These are phyloP conservation scores for Epirrita christyi DNA, from an alignment of 2,888 invertebrate genomes.

Conservation along the genomic window DNA sequence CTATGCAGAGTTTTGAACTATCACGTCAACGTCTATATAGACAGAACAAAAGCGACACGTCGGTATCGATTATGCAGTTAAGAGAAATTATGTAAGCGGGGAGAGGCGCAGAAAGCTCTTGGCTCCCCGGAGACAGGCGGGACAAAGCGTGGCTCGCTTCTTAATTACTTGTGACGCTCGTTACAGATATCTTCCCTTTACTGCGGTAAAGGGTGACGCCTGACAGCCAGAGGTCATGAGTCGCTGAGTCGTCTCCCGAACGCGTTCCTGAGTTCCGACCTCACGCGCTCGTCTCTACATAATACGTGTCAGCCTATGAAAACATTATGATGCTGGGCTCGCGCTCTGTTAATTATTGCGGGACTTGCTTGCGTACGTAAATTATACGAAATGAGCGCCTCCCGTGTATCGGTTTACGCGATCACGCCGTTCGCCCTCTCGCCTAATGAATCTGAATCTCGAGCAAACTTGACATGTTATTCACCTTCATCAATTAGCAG, in stretches of 20 bases:
- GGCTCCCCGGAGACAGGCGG: conserved; percentile 49
- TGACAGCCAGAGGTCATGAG: conserved; percentile 46
- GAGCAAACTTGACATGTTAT: conserved; percentile 22
- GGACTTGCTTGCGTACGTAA: conserved; percentile 43
- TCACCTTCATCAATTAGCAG: conserved; percentile 34
- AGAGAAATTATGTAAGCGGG: conserved; percentile 75
- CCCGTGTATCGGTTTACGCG: conserved; percentile 43
- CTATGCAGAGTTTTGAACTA: conserved; percentile 54
- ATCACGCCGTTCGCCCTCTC: conserved; percentile 28
- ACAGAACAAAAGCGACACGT: conserved; percentile 66
- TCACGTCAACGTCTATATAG: conserved; percentile 67
- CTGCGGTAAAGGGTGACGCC: conserved; percentile 62
- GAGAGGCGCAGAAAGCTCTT: conserved; percentile 61
- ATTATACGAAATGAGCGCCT: conserved; percentile 44
- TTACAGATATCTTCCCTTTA: conserved; percentile 64
- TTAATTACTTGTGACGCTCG: conserved; percentile 76
- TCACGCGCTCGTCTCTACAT: conserved; percentile 30
- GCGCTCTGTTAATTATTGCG: conserved; percentile 59
- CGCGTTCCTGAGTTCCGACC: conserved; percentile 26
- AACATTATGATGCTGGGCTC: conserved; percentile 60
- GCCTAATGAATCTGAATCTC: conserved; percentile 33
- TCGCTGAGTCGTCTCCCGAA: conserved; percentile 22
- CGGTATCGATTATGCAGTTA: conserved; percentile 80
- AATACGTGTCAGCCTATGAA: conserved; percentile 55
- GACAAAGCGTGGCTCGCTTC: conserved; percentile 70